These are phyloP conservation scores for Pyrrhia umbra DNA, from an alignment of 2,888 invertebrate species.

Conservation along the genomic window DNA sequence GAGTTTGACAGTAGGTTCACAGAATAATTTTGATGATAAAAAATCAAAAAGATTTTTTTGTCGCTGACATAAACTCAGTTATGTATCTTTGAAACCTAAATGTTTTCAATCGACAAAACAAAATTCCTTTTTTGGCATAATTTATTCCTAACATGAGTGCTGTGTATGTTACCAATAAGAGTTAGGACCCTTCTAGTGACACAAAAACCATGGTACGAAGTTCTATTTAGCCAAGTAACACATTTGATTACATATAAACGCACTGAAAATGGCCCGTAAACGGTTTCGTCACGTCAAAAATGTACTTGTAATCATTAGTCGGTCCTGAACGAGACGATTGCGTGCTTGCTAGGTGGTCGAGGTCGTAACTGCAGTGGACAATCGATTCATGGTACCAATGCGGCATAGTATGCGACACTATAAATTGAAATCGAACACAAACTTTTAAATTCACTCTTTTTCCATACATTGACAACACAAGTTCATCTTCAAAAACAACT, in stretches of 20 bases:
- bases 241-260: slow-evolving; percentile 51
- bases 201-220: slow-evolving; percentile 1
- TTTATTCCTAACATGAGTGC: neutral
- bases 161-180: neutral
- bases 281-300: slow-evolving; percentile 64
- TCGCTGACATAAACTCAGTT: too few species aligned
- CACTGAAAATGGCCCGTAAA: slow-evolving; percentile 50
- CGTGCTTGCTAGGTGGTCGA: slow-evolving; percentile 86
- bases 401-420: slow-evolving; percentile 85
- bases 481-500: slow-evolving; percentile 12
- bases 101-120: too few species aligned
- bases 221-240: slow-evolving; percentile 11
- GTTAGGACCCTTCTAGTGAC: too few species aligned
- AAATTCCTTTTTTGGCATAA: neutral
- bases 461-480: slow-evolving; percentile 65
- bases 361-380: slow-evolving; percentile 86
- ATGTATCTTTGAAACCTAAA: too few species aligned
- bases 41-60: too few species aligned
- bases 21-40: too few species aligned
- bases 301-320: slow-evolving; percentile 74
- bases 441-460: slow-evolving; percentile 66
- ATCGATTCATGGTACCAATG: slow-evolving; percentile 87
- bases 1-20: too few species aligned
- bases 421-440: slow-evolving; percentile 77
- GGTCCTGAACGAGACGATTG: slow-evolving; percentile 81